These are phyloP conservation scores for Macrocentrus cingulum DNA, from an alignment of 1,140 invertebrate species.

Conservation along the genomic window DNA sequence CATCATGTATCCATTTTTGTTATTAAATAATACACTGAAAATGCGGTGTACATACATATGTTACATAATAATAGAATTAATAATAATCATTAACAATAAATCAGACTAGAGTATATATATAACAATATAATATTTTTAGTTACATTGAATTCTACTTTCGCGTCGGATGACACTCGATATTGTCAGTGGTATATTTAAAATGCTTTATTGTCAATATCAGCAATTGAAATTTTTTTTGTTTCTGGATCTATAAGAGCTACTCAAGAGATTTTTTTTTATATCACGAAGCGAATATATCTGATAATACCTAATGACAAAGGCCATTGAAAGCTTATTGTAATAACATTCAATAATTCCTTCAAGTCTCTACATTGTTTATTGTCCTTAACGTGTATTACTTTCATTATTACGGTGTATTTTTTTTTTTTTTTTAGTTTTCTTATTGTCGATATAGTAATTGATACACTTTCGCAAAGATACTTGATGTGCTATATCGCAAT, in stretches of 20 bases:
- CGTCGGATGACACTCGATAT: neutral
- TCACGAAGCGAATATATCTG: slow-evolving; percentile 17
- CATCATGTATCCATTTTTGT: slow-evolving; percentile 40
- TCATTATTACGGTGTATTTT: slow-evolving; percentile 27
- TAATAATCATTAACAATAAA: slow-evolving; percentile 52
- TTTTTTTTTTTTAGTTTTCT: slow-evolving; percentile 34
- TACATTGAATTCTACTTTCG: neutral
- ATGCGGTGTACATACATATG: slow-evolving; percentile 59
- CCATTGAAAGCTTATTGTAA: slow-evolving; percentile 11
- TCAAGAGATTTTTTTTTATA: neutral
- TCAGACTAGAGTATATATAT: slow-evolving; percentile 46
- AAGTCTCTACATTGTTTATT: slow-evolving; percentile 40
- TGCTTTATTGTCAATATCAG: slow-evolving; percentile 1
- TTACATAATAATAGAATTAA: slow-evolving; percentile 53
- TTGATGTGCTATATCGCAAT: slow-evolving; percentile 18
- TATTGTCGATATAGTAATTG: slow-evolving; percentile 54
- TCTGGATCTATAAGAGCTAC: neutral
- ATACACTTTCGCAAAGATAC: slow-evolving; percentile 35
- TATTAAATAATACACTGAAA: slow-evolving; percentile 56
- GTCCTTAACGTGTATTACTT: slow-evolving; percentile 48
- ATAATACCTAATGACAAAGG: slow-evolving; percentile 29
- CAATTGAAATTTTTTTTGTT: neutral
- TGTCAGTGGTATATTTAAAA: neutral
- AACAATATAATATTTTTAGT: slow-evolving; percentile 45
- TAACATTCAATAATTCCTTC: slow-evolving; percentile 24